phyloP scores from a whole-genome alignment of 1,140 invertebrate species.

The Aphaenogaster floridana region DNA sequence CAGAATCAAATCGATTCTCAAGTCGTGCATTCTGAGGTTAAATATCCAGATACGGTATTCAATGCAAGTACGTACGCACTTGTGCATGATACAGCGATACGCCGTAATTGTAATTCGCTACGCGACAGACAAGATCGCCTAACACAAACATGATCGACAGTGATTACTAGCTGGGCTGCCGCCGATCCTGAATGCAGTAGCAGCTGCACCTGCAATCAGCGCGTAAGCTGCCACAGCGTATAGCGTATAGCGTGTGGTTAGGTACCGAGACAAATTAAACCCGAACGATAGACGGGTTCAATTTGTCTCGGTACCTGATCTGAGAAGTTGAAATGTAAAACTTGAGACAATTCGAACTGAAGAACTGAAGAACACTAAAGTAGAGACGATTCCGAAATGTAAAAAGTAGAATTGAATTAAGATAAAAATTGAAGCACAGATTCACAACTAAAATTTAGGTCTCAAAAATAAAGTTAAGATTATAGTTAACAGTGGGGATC shows the following conservation, averaged over 20 bases:
- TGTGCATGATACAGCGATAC: slow-evolving; percentile 39
- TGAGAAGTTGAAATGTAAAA: not conserved
- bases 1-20: not conserved
- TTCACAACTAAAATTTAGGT: not conserved
- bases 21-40: not conserved
- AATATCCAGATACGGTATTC: slow-evolving; percentile 30
- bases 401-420: not conserved
- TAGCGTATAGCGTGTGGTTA: not conserved
- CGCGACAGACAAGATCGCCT: slow-evolving; percentile 67
- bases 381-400: not conserved
- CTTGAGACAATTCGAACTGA: not conserved
- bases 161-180: slow-evolving; percentile 69
- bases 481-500: not conserved
- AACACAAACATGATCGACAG: slow-evolving; percentile 75
- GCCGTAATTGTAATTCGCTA: slow-evolving; percentile 71
- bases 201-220: slow-evolving; percentile 71
- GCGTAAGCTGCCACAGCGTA: slow-evolving; percentile 23
- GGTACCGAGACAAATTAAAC: no score
- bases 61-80: not conserved
- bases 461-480: not conserved
- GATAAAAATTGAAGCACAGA: not conserved
- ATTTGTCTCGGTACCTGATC: not conserved
- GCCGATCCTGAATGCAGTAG: slow-evolving; percentile 43
- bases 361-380: not conserved
- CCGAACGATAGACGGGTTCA: slow-evolving; percentile 10